Evolutionary conservation across 2,888 invertebrate species (phyloP).

Genomic region (Zelleria hepariella): DNA sequence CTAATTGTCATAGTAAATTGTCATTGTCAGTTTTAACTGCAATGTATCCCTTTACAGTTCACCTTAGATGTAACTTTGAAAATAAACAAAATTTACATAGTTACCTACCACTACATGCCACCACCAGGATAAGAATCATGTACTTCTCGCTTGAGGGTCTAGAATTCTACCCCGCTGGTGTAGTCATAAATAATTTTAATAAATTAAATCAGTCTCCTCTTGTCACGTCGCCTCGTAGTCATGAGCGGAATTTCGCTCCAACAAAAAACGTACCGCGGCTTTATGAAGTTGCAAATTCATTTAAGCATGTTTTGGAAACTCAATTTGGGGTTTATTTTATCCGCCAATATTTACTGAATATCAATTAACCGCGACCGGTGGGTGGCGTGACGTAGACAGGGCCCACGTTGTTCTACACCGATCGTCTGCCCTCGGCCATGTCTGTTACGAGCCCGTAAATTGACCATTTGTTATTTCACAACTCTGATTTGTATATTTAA

Average conservation of each 20-base stretch:
- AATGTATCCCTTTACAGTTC: no score
- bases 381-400: not conserved
- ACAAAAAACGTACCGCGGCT: conserved; percentile 46
- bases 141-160: no score
- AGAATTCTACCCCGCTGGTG: no score
- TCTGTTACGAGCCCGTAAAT: no score
- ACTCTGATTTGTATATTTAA: no score
- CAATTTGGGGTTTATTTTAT: conserved; percentile 67
- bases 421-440: not conserved
- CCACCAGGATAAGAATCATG: no score
- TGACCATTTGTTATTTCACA: no score
- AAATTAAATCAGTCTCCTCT: not conserved
- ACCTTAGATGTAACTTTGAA: no score
- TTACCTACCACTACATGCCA: no score
- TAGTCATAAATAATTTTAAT: not conserved
- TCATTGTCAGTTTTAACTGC: no score
- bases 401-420: not conserved
- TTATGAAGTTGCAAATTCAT: conserved; percentile 69
- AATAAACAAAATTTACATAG: no score
- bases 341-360: conserved; percentile 68
- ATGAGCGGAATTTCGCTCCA: conserved; percentile 39
- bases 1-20: no score
- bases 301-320: conserved; percentile 63
- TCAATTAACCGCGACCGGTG: conserved; percentile 46
- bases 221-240: not conserved